Evolutionary conservation across 2,797 vertebrate genomes (phyloP).

Genomic region (Vipera ursinii): DNA sequence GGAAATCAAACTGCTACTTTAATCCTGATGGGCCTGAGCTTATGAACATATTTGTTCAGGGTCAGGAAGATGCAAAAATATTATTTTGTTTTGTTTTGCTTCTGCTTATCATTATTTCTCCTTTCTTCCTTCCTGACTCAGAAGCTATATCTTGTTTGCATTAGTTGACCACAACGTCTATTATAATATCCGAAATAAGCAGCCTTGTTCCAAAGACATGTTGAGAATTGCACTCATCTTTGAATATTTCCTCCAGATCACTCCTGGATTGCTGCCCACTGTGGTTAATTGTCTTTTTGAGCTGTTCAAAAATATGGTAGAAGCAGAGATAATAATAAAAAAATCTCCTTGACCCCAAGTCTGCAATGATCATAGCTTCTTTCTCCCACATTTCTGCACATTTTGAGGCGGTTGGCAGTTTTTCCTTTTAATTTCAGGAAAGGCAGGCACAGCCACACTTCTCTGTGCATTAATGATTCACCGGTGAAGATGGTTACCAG

Average conservation of each 20-base stretch:
- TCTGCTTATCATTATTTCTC: not conserved
- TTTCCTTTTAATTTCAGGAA: not conserved
- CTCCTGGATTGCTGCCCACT: not conserved
- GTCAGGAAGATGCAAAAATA: constrained; percentile 6
- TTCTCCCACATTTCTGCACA: not conserved
- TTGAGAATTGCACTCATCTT: not conserved
- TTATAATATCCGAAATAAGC: not conserved
- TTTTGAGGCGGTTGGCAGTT: not conserved
- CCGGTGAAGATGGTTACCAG: too few relatives aligned
- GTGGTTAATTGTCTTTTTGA: not conserved
- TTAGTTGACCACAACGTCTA: not conserved
- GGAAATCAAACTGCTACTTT: not conserved
- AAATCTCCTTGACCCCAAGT: not conserved
- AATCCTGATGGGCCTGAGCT: not conserved
- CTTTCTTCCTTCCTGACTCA: not conserved
- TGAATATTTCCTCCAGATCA: too few relatives aligned
- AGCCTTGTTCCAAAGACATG: not conserved
- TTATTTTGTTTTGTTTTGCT: not conserved
- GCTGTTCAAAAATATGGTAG: not conserved
- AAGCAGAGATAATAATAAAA: not conserved
- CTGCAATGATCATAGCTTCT: not conserved
- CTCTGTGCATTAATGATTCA: too few relatives aligned
- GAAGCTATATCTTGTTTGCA: not conserved
- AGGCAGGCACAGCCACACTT: too few relatives aligned
- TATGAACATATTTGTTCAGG: not conserved